These are phyloP conservation scores for Melanotaenia nigrans DNA, from an alignment of 2,797 vertebrate species.

Conservation along the genomic window DNA sequence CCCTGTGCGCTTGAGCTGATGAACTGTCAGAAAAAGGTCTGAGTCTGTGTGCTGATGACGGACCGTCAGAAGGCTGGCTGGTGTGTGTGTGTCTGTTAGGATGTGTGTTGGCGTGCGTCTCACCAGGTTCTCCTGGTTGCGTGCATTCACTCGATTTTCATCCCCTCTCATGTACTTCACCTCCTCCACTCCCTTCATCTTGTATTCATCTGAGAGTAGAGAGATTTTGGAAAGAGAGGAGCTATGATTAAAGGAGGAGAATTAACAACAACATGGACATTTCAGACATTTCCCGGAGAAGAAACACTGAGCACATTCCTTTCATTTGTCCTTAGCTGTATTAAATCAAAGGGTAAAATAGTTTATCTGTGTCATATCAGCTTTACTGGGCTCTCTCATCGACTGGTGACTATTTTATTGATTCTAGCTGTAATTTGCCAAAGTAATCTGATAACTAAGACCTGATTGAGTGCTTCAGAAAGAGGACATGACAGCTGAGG, in stretches of 20 bases:
- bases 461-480: conserved; percentile 29
- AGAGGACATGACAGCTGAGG: conserved; percentile 38
- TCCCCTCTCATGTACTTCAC: conserved; percentile 99
- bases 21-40: conserved; percentile 61
- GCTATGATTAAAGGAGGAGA: conserved; percentile 43
- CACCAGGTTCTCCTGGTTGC: conserved; percentile 99
- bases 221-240: conserved; percentile 9
- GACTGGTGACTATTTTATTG: conserved; percentile 25
- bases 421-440: conserved; percentile 33
- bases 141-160: conserved; percentile 93
- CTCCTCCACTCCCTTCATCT: conserved; percentile 98
- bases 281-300: conserved; percentile 18
- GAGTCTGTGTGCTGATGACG: conserved; percentile 50
- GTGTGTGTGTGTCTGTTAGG: conserved; percentile 17
- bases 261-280: conserved; percentile 38
- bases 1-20: conserved; percentile 51
- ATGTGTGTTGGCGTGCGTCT: conserved; percentile 47
- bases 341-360: conserved; percentile 17
- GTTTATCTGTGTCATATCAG: conserved; percentile 6
- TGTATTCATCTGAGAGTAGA: conserved; percentile 92
- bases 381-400: conserved; percentile 20
- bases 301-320: conserved; percentile 31
- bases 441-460: conserved; percentile 46
- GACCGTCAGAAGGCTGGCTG: conserved; percentile 36
- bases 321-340: conserved; percentile 11